phyloP scores from a whole-genome alignment of 2,113 vertebrate genomes.

The Emydura subglobosa region DNA sequence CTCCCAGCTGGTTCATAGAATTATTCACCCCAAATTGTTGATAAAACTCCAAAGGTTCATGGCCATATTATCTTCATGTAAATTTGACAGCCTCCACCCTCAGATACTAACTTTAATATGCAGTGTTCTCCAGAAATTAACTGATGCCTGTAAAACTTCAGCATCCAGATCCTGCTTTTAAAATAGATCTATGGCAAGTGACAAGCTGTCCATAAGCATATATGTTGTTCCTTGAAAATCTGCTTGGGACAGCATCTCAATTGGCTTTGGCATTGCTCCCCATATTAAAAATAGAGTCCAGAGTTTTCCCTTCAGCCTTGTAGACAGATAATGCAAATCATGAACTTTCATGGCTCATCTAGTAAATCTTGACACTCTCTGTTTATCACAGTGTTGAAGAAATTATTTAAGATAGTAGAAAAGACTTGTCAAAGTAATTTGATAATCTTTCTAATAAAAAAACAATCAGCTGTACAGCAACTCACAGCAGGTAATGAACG shows the following conservation, averaged over 20 bases:
- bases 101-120: not conserved
- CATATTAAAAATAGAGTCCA: not conserved
- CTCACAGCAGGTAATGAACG: not conserved
- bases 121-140: not conserved
- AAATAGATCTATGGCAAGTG: constrained; percentile 27
- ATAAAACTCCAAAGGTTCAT: not conserved
- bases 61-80: not conserved
- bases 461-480: not conserved
- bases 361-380: not conserved
- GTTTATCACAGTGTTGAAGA: not conserved
- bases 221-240: constrained; percentile 7
- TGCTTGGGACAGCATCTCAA: not conserved
- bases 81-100: not conserved
- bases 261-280: not conserved
- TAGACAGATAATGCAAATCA: not conserved
- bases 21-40: constrained; percentile 19
- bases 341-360: not conserved
- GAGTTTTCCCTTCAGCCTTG: not conserved
- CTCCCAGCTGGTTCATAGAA: not conserved
- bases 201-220: constrained; percentile 43
- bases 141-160: not conserved
- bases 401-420: not conserved
- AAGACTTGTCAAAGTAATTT: not conserved
- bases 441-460: not conserved
- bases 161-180: constrained; percentile 19